Conservation (phyloP, 2,797 vertebrate species). For the Squalus acanthias region DNA sequence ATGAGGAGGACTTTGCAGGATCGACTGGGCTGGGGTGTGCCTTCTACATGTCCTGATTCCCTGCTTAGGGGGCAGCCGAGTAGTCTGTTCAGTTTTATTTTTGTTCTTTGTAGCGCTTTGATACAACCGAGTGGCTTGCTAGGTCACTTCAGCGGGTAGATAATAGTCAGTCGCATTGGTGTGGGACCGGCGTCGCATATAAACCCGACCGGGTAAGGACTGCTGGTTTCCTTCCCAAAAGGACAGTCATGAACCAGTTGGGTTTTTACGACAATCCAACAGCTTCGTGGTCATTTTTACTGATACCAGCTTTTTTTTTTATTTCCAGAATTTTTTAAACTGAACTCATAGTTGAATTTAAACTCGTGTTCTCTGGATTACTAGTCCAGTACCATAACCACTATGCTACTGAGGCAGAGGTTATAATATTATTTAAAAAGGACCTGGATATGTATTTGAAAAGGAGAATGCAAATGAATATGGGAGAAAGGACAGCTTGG, state of each 20-base stretch:
- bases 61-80: too few relatives aligned
- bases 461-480: neutral
- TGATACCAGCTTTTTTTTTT: neutral
- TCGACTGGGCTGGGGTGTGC: too few relatives aligned
- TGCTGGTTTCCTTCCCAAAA: neutral
- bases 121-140: too few relatives aligned
- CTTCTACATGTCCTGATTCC: too few relatives aligned
- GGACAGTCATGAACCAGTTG: neutral
- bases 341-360: neutral
- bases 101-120: too few relatives aligned
- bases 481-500: neutral
- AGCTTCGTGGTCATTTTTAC: neutral
- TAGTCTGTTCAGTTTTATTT: too few relatives aligned
- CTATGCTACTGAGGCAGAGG: neutral
- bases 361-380: neutral
- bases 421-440: neutral
- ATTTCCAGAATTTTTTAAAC: neutral
- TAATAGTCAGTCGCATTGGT: too few relatives aligned
- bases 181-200: neutral
- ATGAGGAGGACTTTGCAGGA: too few relatives aligned
- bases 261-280: neutral
- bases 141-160: too few relatives aligned
- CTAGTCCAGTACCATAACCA: neutral
- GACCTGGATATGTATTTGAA: neutral
- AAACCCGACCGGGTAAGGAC: neutral